Evolutionary conservation across 2,797 vertebrate genomes (phyloP), one percentile per base, ranked within the genome.

Genomic region (Propithecus perrieri): DNA sequence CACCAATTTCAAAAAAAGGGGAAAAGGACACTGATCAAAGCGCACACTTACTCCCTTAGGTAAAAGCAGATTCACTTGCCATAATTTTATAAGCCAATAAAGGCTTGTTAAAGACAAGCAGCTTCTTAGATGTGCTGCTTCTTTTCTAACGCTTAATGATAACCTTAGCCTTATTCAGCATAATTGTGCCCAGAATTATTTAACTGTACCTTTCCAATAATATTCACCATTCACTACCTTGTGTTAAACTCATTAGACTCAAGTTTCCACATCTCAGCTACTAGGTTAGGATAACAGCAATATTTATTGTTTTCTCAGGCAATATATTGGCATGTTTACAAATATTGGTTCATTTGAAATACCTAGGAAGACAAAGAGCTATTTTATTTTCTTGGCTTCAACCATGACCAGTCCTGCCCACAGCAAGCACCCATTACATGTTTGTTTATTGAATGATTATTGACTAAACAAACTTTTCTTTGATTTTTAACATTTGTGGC

Each of bases 101-200:
- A 65, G 33, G 33, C 63, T 65, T n/a, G 85, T 48, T 90, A 96
- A 98, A 97, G 93, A 96, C 57, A 35, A 76, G n/a, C 12, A 48
- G 74, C 83, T 79, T 79, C 22, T 57, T 41, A 97, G 84, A 95
- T 26, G 12, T 90, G 33, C 65, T 94, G 8, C 35, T 92, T 0
- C 14, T 81, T 89, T 91, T 57, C 57, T 76, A 76, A 63, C 38
- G 57, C 91, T 95, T 91, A 0, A 2, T 55, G 97, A 65, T 0
- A 63, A 97, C 78, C 41, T 88, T 53, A 24, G 87, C 59, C 84
- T 89, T 94, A 91, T 28, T 97, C 79, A 7, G 8, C 38, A 87
- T 84, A 94, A 81, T 15, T 38, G 74, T 67, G 59, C 15, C 86
- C 72, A 85, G 84, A 67, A 61, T 72, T 43, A 53, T 53, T 74